phyloP scores from a whole-genome alignment of 2,888 invertebrate species.

The Amitus sp. region DNA sequence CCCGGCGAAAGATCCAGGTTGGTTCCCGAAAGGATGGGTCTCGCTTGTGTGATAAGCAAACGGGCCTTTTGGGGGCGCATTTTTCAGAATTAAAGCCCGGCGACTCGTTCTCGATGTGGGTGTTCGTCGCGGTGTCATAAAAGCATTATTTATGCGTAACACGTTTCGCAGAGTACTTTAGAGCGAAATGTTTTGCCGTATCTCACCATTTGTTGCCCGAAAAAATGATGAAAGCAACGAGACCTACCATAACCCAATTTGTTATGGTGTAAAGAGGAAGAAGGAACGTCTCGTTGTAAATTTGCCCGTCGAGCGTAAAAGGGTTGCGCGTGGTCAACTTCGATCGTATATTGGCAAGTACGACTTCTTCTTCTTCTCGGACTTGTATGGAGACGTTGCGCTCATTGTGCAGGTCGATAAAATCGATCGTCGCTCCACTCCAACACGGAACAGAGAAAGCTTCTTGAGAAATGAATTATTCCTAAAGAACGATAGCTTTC shows the following conservation, averaged over 20 bases:
- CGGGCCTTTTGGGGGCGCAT: too few species aligned
- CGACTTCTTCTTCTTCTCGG: conserved; percentile 59
- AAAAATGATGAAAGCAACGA: conserved; percentile 21
- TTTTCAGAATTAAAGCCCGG: background rate
- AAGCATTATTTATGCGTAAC: conserved; percentile 4
- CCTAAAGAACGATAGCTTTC: too few species aligned
- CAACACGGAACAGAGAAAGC: too few species aligned
- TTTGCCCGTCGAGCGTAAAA: conserved; percentile 49
- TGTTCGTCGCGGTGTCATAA: background rate
- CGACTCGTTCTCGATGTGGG: too few species aligned
- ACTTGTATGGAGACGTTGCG: conserved; percentile 62
- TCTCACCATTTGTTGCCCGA: conserved; percentile 20
- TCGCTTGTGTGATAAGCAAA: too few species aligned
- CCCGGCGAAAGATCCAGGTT: too few species aligned
- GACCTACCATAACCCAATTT: conserved; percentile 43
- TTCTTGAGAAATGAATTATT: too few species aligned
- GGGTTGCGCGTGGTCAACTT: conserved; percentile 54
- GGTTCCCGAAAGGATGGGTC: too few species aligned
- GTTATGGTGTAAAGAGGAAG: conserved; percentile 35
- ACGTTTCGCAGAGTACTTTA: background rate
- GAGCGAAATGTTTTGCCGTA: conserved; percentile 10
- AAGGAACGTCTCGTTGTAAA: conserved; percentile 43
- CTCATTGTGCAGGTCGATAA: background rate
- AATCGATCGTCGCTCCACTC: too few species aligned
- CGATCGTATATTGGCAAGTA: conserved; percentile 62